Evolutionary conservation across 2,113 vertebrate genomes (phyloP), one percentile per base, ranked within the genome.

Genomic region (Pluvialis apricaria): DNA sequence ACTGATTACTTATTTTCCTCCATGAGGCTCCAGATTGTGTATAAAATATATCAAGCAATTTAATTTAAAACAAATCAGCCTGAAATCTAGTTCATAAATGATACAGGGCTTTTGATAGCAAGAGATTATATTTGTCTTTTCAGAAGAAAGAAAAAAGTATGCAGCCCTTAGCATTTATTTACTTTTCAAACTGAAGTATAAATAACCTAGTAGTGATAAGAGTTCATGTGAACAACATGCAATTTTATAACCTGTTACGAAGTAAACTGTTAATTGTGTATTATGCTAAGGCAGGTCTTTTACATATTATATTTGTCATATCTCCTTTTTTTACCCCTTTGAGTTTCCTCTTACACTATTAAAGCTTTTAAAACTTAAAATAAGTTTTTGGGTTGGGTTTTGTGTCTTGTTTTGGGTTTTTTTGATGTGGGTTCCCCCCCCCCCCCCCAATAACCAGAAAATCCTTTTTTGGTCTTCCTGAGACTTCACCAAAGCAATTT

Each of bases 131-230:
- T 61, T 68, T 52, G 14, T 71, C 58, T 92, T 80, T 90, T 49
- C 69, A 76, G 13, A 92, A 90, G 52, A 95, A 90, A 93, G 20
- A n/a, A 54, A 82, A 47, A 66, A 64, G 49, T 26, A 78, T 70
- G n/a, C 96, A 57, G 61, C 42, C 25, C 49, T 93, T 93, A 91
- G 51, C 34, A 92, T 86, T 91, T 94, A 51, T 95, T 93, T 96
- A 91, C 64, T 88, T 96, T 95, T 81, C 71, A 95, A 97, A 96
- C 55, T 90, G 66, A 65, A 88, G 2, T 69, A 90, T 96, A 75
- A 92, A 96, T 97, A 97, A 96, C 97, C 93, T 77, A 94, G n/a
- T 47, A 31, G 55, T 89, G 68, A 69, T 65, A 57, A 86, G 47
- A 73, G 44, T 79, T 64, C 82, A 91, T 68, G 82, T 95, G 82